Evolutionary conservation across 2,113 vertebrate species (phyloP).

Genomic region (Cavia aperea): DNA sequence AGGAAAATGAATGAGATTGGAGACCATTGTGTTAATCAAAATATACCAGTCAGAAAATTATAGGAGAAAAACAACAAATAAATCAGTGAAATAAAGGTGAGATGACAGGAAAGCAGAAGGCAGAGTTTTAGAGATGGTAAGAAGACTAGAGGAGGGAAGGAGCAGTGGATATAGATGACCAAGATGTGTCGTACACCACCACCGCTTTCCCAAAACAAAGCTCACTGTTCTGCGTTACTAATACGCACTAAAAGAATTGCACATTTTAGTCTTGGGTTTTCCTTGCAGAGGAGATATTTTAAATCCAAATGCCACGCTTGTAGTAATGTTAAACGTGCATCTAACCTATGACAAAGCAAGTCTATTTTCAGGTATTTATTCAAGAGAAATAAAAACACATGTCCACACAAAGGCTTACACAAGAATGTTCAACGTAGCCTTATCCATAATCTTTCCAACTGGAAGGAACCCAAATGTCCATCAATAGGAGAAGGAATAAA

Average conservation of each 20-base stretch:
- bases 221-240: background rate
- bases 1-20: background rate
- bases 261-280: background rate
- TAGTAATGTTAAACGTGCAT: background rate
- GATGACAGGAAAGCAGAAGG: background rate
- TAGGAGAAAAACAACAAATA: background rate
- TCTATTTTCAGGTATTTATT: conserved; percentile 27
- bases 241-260: background rate
- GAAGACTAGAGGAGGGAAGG: background rate
- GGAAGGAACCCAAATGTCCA: conserved; percentile 8
- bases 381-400: conserved; percentile 37
- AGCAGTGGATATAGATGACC: background rate
- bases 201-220: background rate
- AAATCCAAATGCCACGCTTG: background rate
- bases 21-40: background rate
- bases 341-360: background rate
- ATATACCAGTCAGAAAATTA: background rate
- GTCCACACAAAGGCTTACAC: background rate
- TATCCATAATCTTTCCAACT: background rate
- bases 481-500: conserved; percentile 23
- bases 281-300: background rate
- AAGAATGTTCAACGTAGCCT: background rate
- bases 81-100: background rate
- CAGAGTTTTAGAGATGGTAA: background rate
- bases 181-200: background rate